Base-by-base conservation (phyloP, 1,140 invertebrate species). In the Monochamus saltuarius region DNA sequence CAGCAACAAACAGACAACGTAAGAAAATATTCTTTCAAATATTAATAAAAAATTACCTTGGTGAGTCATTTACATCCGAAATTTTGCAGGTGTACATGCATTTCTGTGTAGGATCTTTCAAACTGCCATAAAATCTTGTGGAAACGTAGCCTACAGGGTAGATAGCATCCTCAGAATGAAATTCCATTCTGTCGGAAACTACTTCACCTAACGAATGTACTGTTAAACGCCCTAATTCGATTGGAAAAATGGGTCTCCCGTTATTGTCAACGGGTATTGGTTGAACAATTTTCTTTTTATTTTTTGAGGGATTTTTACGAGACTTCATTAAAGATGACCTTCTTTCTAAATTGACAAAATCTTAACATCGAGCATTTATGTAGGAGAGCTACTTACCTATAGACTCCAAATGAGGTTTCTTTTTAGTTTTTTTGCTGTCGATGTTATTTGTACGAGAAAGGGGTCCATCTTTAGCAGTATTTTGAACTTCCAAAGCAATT, bases 81-180 rank as follows among this genome's bases (percentile, higher is more conserved):
- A 92, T 89, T 77, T 90, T 92, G 73, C 90, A 92, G 4, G 89
- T 92, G 67, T 91, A 93, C 4, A 91, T 80, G 75, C 89, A 90
- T 71, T 87, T 87, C n/a, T 82, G 79, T 38, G 83, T 80, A 7
- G 85, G 84, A 73, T 89, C 85, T 68, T 83, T 83, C 0, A 89
- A 80, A 76, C 87, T 90, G 8, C 85, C 87, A 77, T 89, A 93
- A 6, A 87, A 82, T 70, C 90, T 80, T 0, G 90, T 92, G 34
- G 89, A 89, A 49, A 90, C 88, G 80, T 86, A 93, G 11, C 90
- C 90, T 39, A 89, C 86, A 1, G 91, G 90, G 78, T 85, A 92
- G 63, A 93, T 91, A 62, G 84, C 81, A 60, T 89, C 84, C 61
- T 87, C 82, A 9, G 81, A 84, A 68, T 91, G 88, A 78, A 89